Percentiles rank a stretch among this genome's conserved stretches.
Evolutionary conservation across 1,140 invertebrate genomes (phyloP).

Genomic region (Contarinia nasturtii): DNA sequence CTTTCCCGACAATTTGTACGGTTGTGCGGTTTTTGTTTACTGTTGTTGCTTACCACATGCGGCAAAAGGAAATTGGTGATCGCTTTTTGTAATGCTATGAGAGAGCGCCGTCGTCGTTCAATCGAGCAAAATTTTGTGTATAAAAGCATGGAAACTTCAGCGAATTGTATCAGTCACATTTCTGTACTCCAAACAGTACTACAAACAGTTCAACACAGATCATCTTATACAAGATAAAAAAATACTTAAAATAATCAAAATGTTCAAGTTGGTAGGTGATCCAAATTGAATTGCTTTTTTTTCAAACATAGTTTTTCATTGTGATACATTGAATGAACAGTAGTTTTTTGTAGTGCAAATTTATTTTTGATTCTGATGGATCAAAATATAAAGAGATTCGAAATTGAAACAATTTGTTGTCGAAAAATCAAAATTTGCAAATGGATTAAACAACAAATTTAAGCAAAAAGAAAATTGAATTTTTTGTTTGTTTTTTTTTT

Average conservation of each 20-base stretch:
- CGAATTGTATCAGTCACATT: conserved; percentile 1
- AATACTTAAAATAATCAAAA: neutral
- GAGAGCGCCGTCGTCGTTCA: no score
- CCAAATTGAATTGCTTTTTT: neutral
- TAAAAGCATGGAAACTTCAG: no score
- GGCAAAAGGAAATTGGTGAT: no score
- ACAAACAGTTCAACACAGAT: conserved; percentile 1
- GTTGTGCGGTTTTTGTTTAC: no score
- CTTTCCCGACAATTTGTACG: no score
- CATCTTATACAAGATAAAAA: neutral
- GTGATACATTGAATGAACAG: neutral
- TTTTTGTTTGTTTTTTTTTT: no score
- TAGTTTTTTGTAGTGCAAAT: neutral
- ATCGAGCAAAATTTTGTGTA: no score
- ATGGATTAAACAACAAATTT: no score
- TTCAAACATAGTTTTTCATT: neutral
- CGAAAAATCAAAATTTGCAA: no score
- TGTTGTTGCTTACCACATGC: no score
- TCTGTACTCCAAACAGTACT: neutral
- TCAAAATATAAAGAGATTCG: neutral
- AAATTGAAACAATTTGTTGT: neutral
- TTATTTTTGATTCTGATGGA: neutral
- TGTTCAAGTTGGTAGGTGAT: conserved; percentile 2
- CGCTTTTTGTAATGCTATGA: no score
- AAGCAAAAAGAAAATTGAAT: no score